Conservation (phyloP, 2,888 invertebrate genomes). For the Lasioglossum marginatum region DNA sequence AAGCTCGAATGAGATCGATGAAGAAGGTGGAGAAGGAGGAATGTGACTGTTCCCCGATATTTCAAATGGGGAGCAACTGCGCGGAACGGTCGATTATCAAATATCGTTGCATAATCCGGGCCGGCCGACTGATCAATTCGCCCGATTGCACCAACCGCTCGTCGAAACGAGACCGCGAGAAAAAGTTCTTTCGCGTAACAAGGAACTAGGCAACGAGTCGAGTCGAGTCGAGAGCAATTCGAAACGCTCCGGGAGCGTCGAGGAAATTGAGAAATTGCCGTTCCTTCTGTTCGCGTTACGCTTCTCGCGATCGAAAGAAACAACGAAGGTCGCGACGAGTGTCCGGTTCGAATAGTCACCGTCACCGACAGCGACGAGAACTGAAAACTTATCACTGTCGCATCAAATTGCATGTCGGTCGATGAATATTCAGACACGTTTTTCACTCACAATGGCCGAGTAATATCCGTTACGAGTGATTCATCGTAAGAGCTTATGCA, state of each 20-base stretch:
- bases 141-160: slow-evolving; percentile 38
- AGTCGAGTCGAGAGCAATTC: not conserved
- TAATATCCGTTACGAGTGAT: slow-evolving; percentile 5
- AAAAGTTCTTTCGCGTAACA: not conserved
- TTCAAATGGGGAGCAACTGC: not conserved
- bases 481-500: not conserved
- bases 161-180: slow-evolving; percentile 38
- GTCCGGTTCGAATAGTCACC: not conserved
- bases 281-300: slow-evolving; percentile 12
- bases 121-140: slow-evolving; percentile 34
- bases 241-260: not conserved
- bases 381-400: not conserved
- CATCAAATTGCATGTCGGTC: not conserved
- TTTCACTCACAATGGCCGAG: not conserved
- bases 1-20: not conserved
- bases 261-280: slow-evolving; percentile 43
- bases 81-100: slow-evolving; percentile 47
- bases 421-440: slow-evolving; percentile 3
- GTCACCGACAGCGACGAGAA: not conserved
- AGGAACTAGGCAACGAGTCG: not conserved
- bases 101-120: slow-evolving; percentile 47
- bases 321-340: not conserved
- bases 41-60: not conserved
- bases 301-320: slow-evolving; percentile 6
- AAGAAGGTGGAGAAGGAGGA: not conserved